Percentiles rank a stretch among this genome's conserved stretches.
Evolutionary conservation across 2,888 invertebrate species (phyloP).

Genomic region (Coenonympha glycerion): DNA sequence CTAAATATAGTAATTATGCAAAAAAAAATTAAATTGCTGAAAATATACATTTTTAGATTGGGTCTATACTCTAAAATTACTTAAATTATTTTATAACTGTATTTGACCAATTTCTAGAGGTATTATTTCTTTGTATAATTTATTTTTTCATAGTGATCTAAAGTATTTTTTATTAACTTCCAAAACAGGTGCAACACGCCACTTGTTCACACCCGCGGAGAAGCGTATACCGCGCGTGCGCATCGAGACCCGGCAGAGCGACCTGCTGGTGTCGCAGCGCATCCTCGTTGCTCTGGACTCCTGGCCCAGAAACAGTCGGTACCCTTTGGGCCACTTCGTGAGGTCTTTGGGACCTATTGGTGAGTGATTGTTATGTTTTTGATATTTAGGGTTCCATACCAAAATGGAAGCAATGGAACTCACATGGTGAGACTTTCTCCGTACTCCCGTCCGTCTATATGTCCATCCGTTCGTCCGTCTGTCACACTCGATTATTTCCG

Average conservation of each 20-base stretch:
- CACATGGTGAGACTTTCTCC: too few species aligned
- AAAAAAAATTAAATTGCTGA: background rate
- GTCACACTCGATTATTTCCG: too few species aligned
- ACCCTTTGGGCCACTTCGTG: slow-evolving; percentile 97
- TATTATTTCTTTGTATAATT: background rate
- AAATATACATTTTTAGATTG: background rate
- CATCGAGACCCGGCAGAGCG: slow-evolving; percentile 95
- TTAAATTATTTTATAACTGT: too few species aligned
- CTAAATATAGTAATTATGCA: background rate
- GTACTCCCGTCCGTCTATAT: too few species aligned
- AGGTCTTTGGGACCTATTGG: slow-evolving; percentile 89
- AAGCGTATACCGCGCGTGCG: slow-evolving; percentile 94
- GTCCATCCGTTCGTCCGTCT: too few species aligned
- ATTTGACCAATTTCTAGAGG: too few species aligned
- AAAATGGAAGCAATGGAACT: too few species aligned
- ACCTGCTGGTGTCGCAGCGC: slow-evolving; percentile 85
- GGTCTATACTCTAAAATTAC: too few species aligned
- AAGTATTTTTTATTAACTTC: background rate
- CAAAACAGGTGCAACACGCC: slow-evolving; percentile 77
- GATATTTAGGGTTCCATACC: too few species aligned
- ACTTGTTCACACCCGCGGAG: slow-evolving; percentile 96
- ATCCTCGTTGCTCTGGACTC: slow-evolving; percentile 97
- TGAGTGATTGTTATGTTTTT: too few species aligned
- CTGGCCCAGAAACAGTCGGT: slow-evolving; percentile 95
- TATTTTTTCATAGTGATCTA: background rate